A percentile compares a stretch with the other conserved stretches of the same genome.
Conservation (phyloP, 2,113 vertebrate genomes). For the Vombatus ursinus region DNA sequence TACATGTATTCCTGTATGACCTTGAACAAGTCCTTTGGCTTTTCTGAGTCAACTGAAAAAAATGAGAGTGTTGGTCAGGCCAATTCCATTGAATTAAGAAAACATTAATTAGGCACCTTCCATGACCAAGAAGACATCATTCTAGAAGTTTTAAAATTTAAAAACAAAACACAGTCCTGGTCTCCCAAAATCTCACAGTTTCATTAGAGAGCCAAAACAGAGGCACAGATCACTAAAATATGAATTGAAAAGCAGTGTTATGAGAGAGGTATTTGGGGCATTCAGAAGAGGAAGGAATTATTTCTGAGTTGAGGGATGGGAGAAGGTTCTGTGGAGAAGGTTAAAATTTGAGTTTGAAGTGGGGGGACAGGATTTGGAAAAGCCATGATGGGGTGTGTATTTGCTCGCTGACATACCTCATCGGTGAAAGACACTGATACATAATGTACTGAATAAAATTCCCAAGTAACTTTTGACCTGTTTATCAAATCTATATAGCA, state of each 20-base stretch:
- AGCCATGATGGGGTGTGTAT: background rate
- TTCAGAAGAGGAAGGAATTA: background rate
- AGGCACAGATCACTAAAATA: background rate
- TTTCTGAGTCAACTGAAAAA: background rate
- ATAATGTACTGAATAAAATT: background rate
- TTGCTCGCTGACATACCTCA: background rate
- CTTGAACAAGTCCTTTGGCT: background rate
- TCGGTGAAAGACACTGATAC: background rate
- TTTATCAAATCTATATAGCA: background rate
- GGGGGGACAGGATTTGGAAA: background rate
- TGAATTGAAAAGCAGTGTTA: background rate
- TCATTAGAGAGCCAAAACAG: background rate
- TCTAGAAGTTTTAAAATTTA: background rate
- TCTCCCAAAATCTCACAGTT: background rate
- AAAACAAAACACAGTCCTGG: background rate
- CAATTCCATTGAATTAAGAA: background rate
- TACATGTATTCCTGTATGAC: background rate
- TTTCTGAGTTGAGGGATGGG: background rate
- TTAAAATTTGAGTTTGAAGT: background rate
- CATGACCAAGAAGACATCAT: background rate
- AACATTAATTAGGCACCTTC: background rate
- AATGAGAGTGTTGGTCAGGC: background rate
- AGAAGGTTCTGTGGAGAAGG: background rate
- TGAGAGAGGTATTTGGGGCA: background rate
- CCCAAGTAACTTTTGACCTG: background rate